Percentiles rank a stretch among this genome's conserved stretches.
phyloP scores from a whole-genome alignment of 2,113 vertebrate species.

The Carlito syrichta region DNA sequence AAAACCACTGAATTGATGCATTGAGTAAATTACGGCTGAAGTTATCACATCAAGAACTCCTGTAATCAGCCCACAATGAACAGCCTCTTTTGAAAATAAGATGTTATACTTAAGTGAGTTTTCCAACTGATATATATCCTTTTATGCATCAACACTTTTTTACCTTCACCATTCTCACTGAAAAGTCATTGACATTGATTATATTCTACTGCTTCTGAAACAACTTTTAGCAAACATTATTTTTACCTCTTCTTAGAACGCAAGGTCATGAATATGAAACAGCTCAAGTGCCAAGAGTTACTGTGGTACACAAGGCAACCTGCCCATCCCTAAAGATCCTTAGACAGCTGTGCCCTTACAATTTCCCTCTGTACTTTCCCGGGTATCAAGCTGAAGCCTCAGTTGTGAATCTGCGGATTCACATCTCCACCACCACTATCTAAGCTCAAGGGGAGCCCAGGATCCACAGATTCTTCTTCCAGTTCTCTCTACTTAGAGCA shows the following conservation, averaged over 20 bases:
- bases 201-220: conserved; percentile 14
- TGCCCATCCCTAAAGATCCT: not conserved
- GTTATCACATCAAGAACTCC: not conserved
- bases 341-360: not conserved
- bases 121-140: not conserved
- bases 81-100: not conserved
- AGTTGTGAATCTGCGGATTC: not conserved
- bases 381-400: not conserved
- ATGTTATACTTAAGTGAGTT: not conserved
- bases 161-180: not conserved
- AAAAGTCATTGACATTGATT: conserved; percentile 30
- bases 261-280: not conserved
- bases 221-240: conserved; percentile 5
- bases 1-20: conserved; percentile 1
- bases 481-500: not conserved
- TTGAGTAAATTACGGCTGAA: conserved; percentile 5
- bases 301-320: not conserved
- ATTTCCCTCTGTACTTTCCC: not conserved
- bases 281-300: not conserved
- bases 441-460: not conserved
- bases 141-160: not conserved
- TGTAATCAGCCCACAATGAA: not conserved
- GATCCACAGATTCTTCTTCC: not conserved
- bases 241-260: not conserved
- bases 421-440: not conserved